phyloP scores from a whole-genome alignment of 2,888 invertebrate species.

The Amphipyra tragopoginis region DNA sequence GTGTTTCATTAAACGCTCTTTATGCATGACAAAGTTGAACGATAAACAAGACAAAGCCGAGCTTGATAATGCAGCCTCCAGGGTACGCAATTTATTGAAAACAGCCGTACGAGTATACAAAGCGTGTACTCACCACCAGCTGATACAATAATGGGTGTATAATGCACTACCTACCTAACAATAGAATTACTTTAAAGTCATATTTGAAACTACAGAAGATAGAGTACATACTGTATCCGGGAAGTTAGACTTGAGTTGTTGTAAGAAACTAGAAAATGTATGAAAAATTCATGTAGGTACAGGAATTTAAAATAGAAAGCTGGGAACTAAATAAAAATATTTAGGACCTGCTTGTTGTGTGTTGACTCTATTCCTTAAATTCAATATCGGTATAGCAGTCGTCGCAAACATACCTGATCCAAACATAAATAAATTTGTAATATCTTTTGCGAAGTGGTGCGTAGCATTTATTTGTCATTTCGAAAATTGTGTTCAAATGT shows the following conservation, averaged over 20 bases:
- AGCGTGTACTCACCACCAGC: slow-evolving; percentile 28
- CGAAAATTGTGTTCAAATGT: too few species aligned
- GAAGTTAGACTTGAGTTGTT: slow-evolving; percentile 29
- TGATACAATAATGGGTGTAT: slow-evolving; percentile 41
- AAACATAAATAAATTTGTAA: too few species aligned
- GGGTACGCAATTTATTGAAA: slow-evolving; percentile 56
- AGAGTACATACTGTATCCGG: slow-evolving; percentile 20
- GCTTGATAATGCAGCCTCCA: slow-evolving; percentile 56
- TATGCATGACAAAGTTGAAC: slow-evolving; percentile 49
- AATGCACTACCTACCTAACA: slow-evolving; percentile 34
- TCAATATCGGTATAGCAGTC: too few species aligned
- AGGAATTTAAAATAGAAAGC: slow-evolving; percentile 5
- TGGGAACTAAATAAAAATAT: too few species aligned
- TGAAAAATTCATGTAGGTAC: slow-evolving; percentile 33
- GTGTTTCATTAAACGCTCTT: slow-evolving; percentile 35
- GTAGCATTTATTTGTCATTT: too few species aligned
- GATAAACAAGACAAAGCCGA: slow-evolving; percentile 56
- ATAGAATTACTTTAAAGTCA: slow-evolving; percentile 45
- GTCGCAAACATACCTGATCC: too few species aligned
- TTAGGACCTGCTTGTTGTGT: too few species aligned
- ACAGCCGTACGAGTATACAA: slow-evolving; percentile 30
- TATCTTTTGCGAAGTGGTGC: too few species aligned
- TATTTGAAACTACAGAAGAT: slow-evolving; percentile 35
- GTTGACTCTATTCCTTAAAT: too few species aligned
- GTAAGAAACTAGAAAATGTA: slow-evolving; percentile 31